Evolutionary conservation across 2,888 invertebrate genomes (phyloP), one percentile per base, ranked within the genome.

Genomic region (Thera obeliscata): DNA sequence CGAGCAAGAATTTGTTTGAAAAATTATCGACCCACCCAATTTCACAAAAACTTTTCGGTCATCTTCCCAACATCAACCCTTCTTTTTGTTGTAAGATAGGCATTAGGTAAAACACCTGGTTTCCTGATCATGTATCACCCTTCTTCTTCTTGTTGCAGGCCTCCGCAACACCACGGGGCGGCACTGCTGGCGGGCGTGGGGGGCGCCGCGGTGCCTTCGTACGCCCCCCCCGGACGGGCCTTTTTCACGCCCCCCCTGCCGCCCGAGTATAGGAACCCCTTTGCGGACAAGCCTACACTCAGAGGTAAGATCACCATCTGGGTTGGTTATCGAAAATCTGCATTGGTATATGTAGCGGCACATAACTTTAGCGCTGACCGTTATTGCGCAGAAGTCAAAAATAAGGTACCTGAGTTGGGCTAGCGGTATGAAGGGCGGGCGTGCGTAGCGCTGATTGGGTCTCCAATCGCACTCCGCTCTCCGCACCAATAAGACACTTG

Each of bases 281-380:
- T 97, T 83, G 97, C 97, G n/a, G 97, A 97, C 84, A 97, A 97
- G 87, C 97, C 97, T 61, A 98, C 97, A 57, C 91, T 98, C 68
- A 94, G 97, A 79, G 97, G 96, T 77, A 94, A 83, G 81, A 22
- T 22, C 22, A 22, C 22, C 22, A 22, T 22, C 22, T 22, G 9
- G 9, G 12, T 6, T 36, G 55, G 36, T 55, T 22, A 22, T 22
- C 22, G 22, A 22, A 22, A 22, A 22, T 22, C 22, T 22, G 22
- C 22, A 22, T 22, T 22, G 22, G 22, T 22, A 22, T 22, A 22
- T 22, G 22, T 22, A 22, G 22, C 22, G 22, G 22, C 22, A 22
- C 22, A 22, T 22, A 22, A 22, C 22, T 22, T 22, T 22, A 22
- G 22, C 22, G 22, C 22, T 22, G 22, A 22, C 22, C 22, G 22